Percentiles rank a stretch among this genome's conserved stretches.
These are phyloP conservation scores for Grammomys surdaster DNA, from an alignment of 2,113 vertebrate species.

Conservation along the genomic window DNA sequence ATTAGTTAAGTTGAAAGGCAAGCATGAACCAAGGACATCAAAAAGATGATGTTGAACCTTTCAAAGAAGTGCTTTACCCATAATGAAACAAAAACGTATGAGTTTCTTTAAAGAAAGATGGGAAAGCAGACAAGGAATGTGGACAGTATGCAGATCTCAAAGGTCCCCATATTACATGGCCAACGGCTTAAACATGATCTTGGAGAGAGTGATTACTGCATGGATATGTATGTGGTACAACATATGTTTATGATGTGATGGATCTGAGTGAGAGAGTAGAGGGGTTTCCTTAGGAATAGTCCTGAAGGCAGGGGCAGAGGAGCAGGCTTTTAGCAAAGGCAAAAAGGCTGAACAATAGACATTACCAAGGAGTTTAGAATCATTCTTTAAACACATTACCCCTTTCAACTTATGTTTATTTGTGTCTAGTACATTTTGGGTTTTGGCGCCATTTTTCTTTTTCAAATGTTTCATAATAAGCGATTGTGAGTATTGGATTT, in stretches of 20 bases:
- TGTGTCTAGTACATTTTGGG: neutral
- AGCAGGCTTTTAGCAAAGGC: neutral
- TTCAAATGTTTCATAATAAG: neutral
- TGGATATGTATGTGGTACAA: neutral
- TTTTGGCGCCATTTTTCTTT: neutral
- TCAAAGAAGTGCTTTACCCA: neutral
- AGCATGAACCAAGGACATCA: neutral
- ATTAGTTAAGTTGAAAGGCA: neutral
- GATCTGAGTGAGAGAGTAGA: neutral
- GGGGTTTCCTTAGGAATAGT: neutral
- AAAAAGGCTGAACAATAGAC: neutral
- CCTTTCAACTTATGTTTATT: neutral
- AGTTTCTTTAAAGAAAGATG: neutral
- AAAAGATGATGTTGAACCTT: neutral
- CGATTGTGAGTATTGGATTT: neutral
- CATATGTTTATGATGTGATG: neutral
- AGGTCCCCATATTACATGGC: neutral
- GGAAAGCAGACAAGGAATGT: neutral
- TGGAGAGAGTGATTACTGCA: neutral
- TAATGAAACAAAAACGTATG: neutral
- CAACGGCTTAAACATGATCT: neutral
- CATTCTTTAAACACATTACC: neutral
- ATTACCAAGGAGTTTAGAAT: neutral
- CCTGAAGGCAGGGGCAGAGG: too few species aligned
- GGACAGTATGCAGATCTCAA: neutral